Evolutionary conservation across 2,113 vertebrate genomes (phyloP), one percentile per base, ranked within the genome.

Genomic region (Conger conger): DNA sequence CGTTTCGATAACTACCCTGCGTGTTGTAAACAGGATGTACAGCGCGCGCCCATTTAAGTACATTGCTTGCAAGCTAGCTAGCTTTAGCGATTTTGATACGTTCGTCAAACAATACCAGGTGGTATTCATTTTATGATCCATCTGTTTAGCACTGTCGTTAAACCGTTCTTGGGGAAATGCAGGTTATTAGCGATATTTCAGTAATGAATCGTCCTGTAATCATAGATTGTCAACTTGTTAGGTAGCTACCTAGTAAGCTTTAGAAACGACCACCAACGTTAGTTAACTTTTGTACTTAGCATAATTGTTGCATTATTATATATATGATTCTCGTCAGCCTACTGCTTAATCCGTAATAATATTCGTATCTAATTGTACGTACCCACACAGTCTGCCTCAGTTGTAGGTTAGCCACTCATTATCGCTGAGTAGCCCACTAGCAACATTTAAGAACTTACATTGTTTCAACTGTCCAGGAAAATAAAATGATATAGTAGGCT

Each of bases 11-110:
- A 0, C 20, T 20, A 17, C n/a, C n/a, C 60, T 8, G 68, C 5
- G 57, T 73, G 27, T 30, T 40, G 82, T 83, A 76, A 83, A 83
- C 82, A 83, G 82, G 82, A 83, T 45, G 82, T 76, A 45, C 60
- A 30, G 82, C 33, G 60, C 37, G 57, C 60, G 82, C 81, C 57
- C 57, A n/a, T 63, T 60, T 37, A 40, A 76, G 35, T 63, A 83
- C 60, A 20, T 33, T 73, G 27, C 57, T 4, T 23, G 20, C 27
- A 33, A 73, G n/a, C 27, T 73, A 73, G n/a, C 68, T 73, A 73
- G n/a, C 60, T 73, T 42, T 36, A 73, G 38, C 63, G 3, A 60
- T 76, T 83, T 45, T 15, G 27, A 76, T 76, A 42, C 40, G 45
- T 50, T 63, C 20, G 57, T 63, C 57, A 63, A 63, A 63, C 45